Evolutionary conservation across 2,888 invertebrate genomes (phyloP), one percentile per base, ranked within the genome.

Genomic region (Drosophila phalerata): DNA sequence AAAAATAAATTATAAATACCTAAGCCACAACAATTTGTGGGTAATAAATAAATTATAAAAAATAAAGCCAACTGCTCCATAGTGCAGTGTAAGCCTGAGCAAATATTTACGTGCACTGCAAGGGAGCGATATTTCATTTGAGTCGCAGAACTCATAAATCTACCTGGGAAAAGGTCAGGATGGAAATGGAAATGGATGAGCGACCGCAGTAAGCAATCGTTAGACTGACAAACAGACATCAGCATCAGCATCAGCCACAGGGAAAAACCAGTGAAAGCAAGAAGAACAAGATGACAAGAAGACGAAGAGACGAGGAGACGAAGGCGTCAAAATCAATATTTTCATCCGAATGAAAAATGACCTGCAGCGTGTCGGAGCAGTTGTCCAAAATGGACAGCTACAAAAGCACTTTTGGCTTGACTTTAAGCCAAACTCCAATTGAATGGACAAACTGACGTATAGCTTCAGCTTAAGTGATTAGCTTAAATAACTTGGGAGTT

Each of bases 151-250:
- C 88, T 89, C 90, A 88, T 88, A 88, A 90, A 90, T 88, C 88
- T 90, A 73, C 65, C 63, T 47, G 43, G 32, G 32, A 22, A 34
- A 15, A 40, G 43, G 62, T 10, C 52, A 30, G 64, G 32, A 62
- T 70, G 66, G 65, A 65, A 77, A 38, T 37, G 55, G 22, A 56
- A 57, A 57, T 57, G 72, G 66, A 55, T 68, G 69, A 73, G 71
- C 69, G 55, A 75, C 64, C 66, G 60, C 73, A 79, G 71, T 56
- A 78, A 76, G 88, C 73, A 89, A 89, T 77, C 88, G 89, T 75
- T 82, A 85, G 87, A 85, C 84, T 89, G 85, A 89, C 89, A 89
- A 85, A 89, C 89, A 82, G 89, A 88, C 85, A 89, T 89, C 85
- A 85, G 72, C 88, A 82, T 73, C 89, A 73, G 8, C 57, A 82